These are phyloP conservation scores for Cossypha caffra DNA, from an alignment of 2,797 vertebrate genomes.

Conservation along the genomic window DNA sequence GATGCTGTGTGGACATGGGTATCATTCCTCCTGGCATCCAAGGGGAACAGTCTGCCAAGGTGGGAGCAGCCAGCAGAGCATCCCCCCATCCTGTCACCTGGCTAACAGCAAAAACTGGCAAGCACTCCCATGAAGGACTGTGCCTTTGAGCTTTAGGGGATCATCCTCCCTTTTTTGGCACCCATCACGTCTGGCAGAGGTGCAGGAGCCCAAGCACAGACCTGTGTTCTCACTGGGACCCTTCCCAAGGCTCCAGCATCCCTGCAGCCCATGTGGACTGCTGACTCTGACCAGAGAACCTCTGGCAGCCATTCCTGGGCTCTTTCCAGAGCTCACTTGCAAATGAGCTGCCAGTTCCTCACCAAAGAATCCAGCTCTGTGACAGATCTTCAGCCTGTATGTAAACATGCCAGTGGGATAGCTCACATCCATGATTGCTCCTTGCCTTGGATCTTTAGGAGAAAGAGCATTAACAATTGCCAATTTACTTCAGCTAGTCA, in stretches of 20 bases:
- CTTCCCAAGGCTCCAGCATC: not conserved
- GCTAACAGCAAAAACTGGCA: accelerated
- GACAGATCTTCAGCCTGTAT: not conserved
- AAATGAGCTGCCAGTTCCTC: not conserved
- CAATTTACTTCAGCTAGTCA: not conserved
- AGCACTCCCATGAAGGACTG: accelerated
- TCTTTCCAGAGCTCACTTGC: not conserved
- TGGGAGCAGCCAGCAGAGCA: not conserved
- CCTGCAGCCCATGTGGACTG: accelerated
- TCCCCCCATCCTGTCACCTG: accelerated
- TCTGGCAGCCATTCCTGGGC: not conserved
- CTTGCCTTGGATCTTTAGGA: not conserved
- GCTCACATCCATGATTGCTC: not conserved
- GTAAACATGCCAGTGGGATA: not conserved
- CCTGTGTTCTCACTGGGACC: not conserved
- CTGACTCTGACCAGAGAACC: not conserved
- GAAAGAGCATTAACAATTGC: not conserved
- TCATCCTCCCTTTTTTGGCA: accelerated
- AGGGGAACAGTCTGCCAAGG: not conserved
- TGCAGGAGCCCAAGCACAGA: not conserved
- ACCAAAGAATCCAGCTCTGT: not conserved
- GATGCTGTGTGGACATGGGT: accelerated
- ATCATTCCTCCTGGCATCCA: not conserved
- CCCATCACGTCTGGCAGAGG: accelerated
- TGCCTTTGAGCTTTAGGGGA: not conserved